Evolutionary conservation across 1,140 invertebrate genomes (phyloP), one percentile per base, ranked within the genome.

Genomic region (Scaptomyza montana): DNA sequence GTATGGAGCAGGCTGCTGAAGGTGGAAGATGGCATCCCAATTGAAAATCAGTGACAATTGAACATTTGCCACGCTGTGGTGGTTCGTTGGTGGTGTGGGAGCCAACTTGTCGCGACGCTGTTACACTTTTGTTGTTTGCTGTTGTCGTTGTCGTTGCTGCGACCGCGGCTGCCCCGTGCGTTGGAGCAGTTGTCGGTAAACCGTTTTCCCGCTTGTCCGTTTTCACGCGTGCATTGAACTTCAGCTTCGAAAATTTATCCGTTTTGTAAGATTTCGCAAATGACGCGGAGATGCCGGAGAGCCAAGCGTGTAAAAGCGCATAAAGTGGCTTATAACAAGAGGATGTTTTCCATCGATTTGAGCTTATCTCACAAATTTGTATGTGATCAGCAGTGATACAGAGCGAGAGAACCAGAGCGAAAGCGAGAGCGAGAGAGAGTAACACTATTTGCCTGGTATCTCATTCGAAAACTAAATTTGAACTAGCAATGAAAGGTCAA

Each of bases 51-150:
- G 69, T 69, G 64, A 81, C 74, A 77, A 72, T 79, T 78, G 71
- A 76, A 68, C 78, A 80, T 80, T 76, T 76, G 68, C 78, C 62
- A 74, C 79, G 61, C 69, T 66, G 69, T 74, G 65, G 78, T 64
- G 78, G 68, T 70, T 59, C 56, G 9, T 41, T 61, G 65, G 55
- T 61, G 71, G 78, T 59, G 50, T 69, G 51, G 45, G 25, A n/a
- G 62, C 51, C 9, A 45, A 12, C 13, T 33, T 28, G 63, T 56
- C 41, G 64, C 30, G 64, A 16, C 43, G 55, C 46, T 16, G 53
- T 65, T 64, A 46, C 47, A 67, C 12, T 56, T 21, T 25, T 25
- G 21, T 25, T 25, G 21, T 5, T 46, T 25, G 21, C 10, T 9
- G 16, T 19, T 45, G 53, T 39, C 12, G 16, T 19, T 45, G 53